Evolutionary conservation across 2,113 vertebrate genomes (phyloP), one percentile per base, ranked within the genome.

Genomic region (Micronycteris hirsuta): DNA sequence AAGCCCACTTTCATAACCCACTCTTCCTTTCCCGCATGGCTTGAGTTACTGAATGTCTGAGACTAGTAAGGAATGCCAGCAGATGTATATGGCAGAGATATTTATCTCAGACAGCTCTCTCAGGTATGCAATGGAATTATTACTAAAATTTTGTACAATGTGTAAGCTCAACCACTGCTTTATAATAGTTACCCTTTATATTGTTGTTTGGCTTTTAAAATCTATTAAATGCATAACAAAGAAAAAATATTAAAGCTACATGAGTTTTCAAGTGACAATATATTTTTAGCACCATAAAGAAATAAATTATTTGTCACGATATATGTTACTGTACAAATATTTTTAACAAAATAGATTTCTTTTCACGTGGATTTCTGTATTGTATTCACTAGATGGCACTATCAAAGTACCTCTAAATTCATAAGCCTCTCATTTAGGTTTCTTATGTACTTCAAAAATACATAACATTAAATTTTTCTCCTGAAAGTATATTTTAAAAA

Each of bases 301-400:
- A 15, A 33, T 17, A 96, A 1, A 71, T 78, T 14, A 6, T 4
- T 0, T 77, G 56, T 8, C 15, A n/a, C 70, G 12, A 45, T 67
- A 45, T 91, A 93, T 82, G 88, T 26, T 77, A 45, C 22, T 96
- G 22, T 47, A 38, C 2, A n/a, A 52, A 12, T 16, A 2, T 58
- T 45, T 61, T 43, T 41, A 97, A 85, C 45, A 38, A 68, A 96
- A 86, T 1, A n/a, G 3, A 38, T 1, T 9, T 56, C 24, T 95
- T 92, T 93, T 82, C 54, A 74, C 85, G n/a, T 89, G 36, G 96
- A 12, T 0, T 89, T 95, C 86, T 97, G 6, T 87, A 88, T 86
- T 97, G 22, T 0, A 20, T 95, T 96, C 97, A 97, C 96, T 98
- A 98, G 98, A 97, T 98, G 97, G 93, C 96, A 98, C 88, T 96